Conservation (phyloP, 2,888 invertebrate genomes). For the Chironomus riparius region DNA sequence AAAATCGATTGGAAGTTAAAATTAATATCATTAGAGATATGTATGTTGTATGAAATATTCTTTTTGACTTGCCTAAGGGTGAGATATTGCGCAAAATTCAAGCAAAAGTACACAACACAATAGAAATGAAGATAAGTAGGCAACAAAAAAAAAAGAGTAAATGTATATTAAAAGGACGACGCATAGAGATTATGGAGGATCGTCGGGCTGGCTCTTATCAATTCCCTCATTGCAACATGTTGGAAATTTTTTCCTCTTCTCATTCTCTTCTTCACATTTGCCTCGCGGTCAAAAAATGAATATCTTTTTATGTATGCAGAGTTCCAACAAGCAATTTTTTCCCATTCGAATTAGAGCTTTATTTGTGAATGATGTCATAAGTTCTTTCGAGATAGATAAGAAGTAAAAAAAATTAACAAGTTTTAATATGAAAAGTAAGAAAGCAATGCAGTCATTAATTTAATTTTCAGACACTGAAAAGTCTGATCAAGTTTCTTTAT, state of each 20-base stretch:
- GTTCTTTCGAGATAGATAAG: no score
- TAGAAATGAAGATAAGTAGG: background rate
- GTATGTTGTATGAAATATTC: background rate
- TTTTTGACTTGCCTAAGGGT: background rate
- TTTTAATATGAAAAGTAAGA: no score
- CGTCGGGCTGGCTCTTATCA: background rate
- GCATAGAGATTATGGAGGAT: background rate
- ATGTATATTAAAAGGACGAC: background rate
- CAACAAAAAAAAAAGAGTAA: background rate
- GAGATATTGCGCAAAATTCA: background rate
- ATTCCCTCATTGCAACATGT: background rate
- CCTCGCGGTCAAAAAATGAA: conserved; percentile 5
- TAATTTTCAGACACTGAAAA: no score
- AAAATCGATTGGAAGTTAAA: conserved; percentile 14
- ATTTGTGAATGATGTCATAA: no score
- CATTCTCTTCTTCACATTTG: background rate
- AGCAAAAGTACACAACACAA: background rate
- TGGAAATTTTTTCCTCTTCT: background rate
- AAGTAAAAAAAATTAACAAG: no score
- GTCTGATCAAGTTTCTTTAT: no score
- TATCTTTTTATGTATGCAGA: background rate
- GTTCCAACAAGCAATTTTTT: background rate
- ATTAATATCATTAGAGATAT: conserved; percentile 12
- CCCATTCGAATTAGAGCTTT: no score
- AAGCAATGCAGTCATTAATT: no score